Percentiles rank a stretch among this genome's conserved stretches.
phyloP scores from a whole-genome alignment of 2,888 invertebrate genomes.

The Eurois occulta region DNA sequence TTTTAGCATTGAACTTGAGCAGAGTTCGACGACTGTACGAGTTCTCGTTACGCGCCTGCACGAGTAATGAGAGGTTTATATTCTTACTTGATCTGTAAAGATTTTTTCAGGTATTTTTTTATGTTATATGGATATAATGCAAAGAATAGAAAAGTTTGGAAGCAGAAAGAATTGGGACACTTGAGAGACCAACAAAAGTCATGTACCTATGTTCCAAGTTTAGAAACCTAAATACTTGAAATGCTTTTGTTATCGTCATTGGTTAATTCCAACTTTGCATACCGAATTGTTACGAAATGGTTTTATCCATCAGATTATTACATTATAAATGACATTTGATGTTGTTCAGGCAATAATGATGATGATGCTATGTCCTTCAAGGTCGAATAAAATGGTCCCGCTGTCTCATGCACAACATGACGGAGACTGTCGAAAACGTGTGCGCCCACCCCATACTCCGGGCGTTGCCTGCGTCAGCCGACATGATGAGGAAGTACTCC shows the following conservation, averaged over 20 bases:
- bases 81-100: background rate
- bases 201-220: background rate
- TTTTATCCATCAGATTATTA: background rate
- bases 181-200: too few species aligned
- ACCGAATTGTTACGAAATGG: too few species aligned
- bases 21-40: background rate
- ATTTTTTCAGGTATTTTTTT: background rate
- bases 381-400: constrained; percentile 95
- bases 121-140: background rate
- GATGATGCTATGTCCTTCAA: constrained; percentile 76
- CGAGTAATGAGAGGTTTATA: background rate
- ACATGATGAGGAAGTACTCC: constrained; percentile 94
- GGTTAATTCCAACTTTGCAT: background rate
- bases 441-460: constrained; percentile 94
- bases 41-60: background rate
- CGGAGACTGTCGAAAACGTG: constrained; percentile 95
- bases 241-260: background rate
- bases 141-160: background rate
- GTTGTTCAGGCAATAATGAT: background rate
- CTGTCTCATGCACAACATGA: constrained; percentile 95
- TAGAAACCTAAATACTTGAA: background rate
- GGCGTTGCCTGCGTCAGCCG: constrained; percentile 93
- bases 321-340: background rate
- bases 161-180: background rate
- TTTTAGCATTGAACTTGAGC: constrained; percentile 41